Evolutionary conservation across 2,797 vertebrate genomes (phyloP), one percentile per base, ranked within the genome.

Genomic region (Phrynocephalus forsythii): DNA sequence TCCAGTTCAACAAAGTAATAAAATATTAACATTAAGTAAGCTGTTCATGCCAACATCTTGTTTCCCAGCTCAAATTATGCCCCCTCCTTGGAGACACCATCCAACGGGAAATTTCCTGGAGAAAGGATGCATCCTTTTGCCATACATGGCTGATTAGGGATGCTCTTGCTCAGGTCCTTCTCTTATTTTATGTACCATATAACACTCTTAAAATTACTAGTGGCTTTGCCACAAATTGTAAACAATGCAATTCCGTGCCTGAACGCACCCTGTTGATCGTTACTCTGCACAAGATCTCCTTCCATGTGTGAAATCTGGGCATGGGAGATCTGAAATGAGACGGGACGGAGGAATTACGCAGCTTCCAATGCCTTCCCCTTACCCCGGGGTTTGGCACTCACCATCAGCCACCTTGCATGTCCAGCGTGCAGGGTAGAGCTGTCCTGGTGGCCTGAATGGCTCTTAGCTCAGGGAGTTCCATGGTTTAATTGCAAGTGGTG

Each of bases 161-260:
- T 87, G 38, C 66, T 30, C 10, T 24, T 30, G 28, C 3, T 72
- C 8, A 1, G 22, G 11, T 26, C 33, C 26, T 28, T 38, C 52
- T 77, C 20, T 33, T 78, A 28, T 69, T 87, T 83, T 77, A 69
- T 87, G 38, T 38, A 38, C 38, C 38, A 78, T 87, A 83, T 87
- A 26, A 69, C 69, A 75, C 30, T 48, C 73, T 63, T 79, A 44
- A 78, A 83, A 83, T 87, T 87, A 83, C 30, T 38, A 16, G 73
- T 30, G 26, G 10, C 10, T 20, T 44, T 67, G 28, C 16, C 66
- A 22, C 82, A 33, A 56, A 68, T 78, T 69, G 76, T 48, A 22
- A 86, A 81, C 48, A 71, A 82, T n/a, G 28, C 22, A 11, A 69
- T 83, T 83, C 86, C 67, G 24, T 78, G 86, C 30, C 63, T 11